A percentile compares a stretch with the other conserved stretches of the same genome.
Conservation (phyloP, 2,113 vertebrate genomes). For the Hippocampus zosterae region DNA sequence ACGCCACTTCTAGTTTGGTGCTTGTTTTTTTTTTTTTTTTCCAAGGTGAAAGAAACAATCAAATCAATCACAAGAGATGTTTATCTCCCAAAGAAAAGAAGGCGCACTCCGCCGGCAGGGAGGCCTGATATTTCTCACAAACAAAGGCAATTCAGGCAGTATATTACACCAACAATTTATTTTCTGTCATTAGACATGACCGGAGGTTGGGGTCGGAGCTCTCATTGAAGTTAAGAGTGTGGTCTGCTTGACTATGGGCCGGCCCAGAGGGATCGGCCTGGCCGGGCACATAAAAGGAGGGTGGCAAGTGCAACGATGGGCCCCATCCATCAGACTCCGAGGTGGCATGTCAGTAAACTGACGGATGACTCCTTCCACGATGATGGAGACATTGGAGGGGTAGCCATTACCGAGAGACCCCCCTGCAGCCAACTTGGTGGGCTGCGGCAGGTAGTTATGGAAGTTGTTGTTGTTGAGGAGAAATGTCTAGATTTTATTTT, state of each 20-base stretch:
- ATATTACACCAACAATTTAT: constrained; percentile 60
- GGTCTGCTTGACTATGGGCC: constrained; percentile 62
- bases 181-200: constrained; percentile 62
- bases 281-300: constrained; percentile 60
- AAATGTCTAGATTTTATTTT: background rate
- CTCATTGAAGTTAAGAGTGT: constrained; percentile 49
- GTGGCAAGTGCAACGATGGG: constrained; percentile 47
- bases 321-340: constrained; percentile 57
- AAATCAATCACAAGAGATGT: constrained; percentile 58
- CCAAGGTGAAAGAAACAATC: constrained; percentile 73
- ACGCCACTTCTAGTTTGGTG: constrained; percentile 15
- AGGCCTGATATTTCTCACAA: constrained; percentile 54
- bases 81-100: constrained; percentile 42
- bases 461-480: background rate
- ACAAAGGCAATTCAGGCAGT: constrained; percentile 22
- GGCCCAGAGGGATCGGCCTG: constrained; percentile 55
- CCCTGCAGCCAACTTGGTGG: constrained; percentile 39
- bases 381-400: constrained; percentile 63
- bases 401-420: constrained; percentile 46
- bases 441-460: constrained; percentile 16
- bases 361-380: constrained; percentile 57
- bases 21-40: constrained; percentile 13
- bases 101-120: constrained; percentile 27
- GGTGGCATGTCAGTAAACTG: constrained; percentile 61
- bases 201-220: constrained; percentile 39